Conservation (phyloP, 1,140 invertebrate species). For the Bombus ignitus region DNA sequence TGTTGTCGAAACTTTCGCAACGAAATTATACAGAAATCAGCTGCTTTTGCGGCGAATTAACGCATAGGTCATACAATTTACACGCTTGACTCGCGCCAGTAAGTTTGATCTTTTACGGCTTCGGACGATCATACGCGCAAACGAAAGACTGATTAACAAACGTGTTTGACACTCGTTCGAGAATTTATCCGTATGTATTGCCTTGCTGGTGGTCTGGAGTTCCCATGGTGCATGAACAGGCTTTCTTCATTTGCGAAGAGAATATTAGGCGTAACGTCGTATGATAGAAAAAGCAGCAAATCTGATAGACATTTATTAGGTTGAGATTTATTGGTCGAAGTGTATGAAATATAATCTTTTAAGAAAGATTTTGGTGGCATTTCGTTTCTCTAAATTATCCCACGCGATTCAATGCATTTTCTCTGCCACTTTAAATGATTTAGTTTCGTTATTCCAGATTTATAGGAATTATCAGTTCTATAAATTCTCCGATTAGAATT, state of each 20-base stretch:
- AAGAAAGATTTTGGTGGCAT: too few relatives aligned
- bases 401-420: too few relatives aligned
- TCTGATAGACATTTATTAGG: too few relatives aligned
- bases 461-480: neutral
- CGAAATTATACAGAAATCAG: constrained; percentile 43
- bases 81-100: constrained; percentile 16
- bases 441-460: too few relatives aligned
- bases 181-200: neutral
- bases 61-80: constrained; percentile 15
- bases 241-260: neutral
- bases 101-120: constrained; percentile 17
- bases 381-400: too few relatives aligned
- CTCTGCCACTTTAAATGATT: too few relatives aligned
- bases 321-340: too few relatives aligned
- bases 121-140: neutral
- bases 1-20: constrained; percentile 11
- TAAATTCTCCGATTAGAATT: neutral
- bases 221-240: neutral
- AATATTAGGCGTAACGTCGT: neutral
- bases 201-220: too few relatives aligned
- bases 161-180: neutral
- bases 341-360: too few relatives aligned
- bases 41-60: constrained; percentile 5
- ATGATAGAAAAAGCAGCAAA: too few relatives aligned
- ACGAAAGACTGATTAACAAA: neutral